Base-by-base conservation (phyloP, 92 coral and sea anemone species). In the Heteractis magnifica region DNA sequence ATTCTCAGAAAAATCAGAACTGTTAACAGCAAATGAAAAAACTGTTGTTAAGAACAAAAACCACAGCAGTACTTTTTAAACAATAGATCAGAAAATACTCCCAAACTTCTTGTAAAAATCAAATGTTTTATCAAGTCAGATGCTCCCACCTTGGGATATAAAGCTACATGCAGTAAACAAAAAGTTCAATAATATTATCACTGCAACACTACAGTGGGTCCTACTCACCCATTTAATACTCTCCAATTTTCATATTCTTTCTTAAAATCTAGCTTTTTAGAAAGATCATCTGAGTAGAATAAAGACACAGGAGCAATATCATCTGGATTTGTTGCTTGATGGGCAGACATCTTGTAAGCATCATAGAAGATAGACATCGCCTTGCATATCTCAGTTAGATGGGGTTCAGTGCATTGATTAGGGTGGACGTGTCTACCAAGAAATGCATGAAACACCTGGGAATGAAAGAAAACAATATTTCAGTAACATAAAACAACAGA, bases 231-330 rank as follows among this genome's bases (percentile, higher is more conserved):
- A 65, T 77, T 77, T 5, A 85, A 59, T 21, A 56, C 49, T 81
- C 83, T 87, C 99, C 99, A 96, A 81, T 86, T 83, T 82, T 94
- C 98, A 90, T 96, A 96, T 77, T 96, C 99, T 58, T 92, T 90
- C 89, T 96, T 96, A 51, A 94, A 96, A 86, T 96, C 99, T 56
- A 96, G 71, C 76, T 94, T 96, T 56, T 89, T 89, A 9, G 99
- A 96, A 76, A 96, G 96, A 51, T 94, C 99, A 76, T 92, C 95
- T 85, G 84, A 94, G 90, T 96, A 96, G 80, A 96, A 94, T 81
- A 89, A 85, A 4, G 96, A 89, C 8, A 90, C 84, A 18, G 91
- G 86, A 9, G 86, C 76, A 76, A 84, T 60, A n/a, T 87, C 65
- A 51, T 87, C 81, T 23, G n/a, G n/a, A 15, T 49, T 21, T 71